Percentiles rank a stretch among this genome's conserved stretches.
These are phyloP conservation scores for Spisula subtruncata DNA, from an alignment of 2,888 invertebrate genomes.

Conservation along the genomic window DNA sequence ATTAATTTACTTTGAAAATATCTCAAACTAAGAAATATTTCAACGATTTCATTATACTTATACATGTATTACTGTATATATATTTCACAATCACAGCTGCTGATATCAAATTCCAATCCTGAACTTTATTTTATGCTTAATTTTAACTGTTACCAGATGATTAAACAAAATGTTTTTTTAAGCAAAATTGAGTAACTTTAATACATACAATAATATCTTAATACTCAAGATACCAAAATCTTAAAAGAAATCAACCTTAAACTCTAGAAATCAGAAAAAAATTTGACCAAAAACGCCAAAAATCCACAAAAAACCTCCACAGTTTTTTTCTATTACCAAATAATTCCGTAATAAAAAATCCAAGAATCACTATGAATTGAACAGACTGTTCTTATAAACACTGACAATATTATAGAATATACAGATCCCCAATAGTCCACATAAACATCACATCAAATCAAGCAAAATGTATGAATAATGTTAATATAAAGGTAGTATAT, in stretches of 20 bases:
- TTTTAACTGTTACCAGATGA: neutral
- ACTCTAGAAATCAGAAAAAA: neutral
- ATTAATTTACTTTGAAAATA: neutral
- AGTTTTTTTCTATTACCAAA: neutral
- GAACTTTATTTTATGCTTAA: neutral
- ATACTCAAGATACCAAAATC: neutral
- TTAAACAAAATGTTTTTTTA: neutral
- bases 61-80: too few species aligned
- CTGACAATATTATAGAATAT: neutral
- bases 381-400: neutral
- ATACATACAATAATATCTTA: neutral
- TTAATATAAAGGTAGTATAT: slow-evolving; percentile 4
- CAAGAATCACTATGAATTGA: neutral
- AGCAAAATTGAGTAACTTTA: neutral
- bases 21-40: neutral
- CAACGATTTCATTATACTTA: neutral
- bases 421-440: neutral
- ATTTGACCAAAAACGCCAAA: neutral
- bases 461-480: neutral
- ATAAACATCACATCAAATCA: neutral
- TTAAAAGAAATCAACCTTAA: neutral
- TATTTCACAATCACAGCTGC: neutral
- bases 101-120: neutral
- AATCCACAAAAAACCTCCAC: too few species aligned
- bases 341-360: neutral